phyloP scores from a whole-genome alignment of 2,113 vertebrate species.

The Phaethon lepturus region DNA sequence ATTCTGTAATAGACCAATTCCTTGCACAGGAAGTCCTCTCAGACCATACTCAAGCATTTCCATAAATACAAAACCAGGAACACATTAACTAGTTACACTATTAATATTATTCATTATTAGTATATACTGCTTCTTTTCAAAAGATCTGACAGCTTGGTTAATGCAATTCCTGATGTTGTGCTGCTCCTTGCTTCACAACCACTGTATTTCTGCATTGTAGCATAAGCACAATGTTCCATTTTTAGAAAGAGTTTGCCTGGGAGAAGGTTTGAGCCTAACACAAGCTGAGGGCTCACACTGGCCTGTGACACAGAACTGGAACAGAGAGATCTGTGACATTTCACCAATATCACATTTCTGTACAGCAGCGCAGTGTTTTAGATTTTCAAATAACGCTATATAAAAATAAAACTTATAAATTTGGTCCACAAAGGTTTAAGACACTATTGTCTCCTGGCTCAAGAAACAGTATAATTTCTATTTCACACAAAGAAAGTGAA shows the following conservation, averaged over 20 bases:
- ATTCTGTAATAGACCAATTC: background rate
- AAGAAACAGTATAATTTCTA: background rate
- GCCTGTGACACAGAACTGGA: background rate
- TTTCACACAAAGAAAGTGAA: background rate
- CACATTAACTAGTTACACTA: background rate
- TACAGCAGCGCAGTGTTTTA: background rate
- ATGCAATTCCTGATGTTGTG: conserved; percentile 7
- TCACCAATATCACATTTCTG: background rate
- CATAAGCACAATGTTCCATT: conserved; percentile 36
- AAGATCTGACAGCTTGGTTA: background rate
- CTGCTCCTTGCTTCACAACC: conserved; percentile 4
- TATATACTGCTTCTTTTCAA: background rate
- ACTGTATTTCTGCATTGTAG: background rate
- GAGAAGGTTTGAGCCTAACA: conserved; percentile 66
- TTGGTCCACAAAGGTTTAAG: background rate
- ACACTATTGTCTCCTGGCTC: background rate
- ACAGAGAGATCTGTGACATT: background rate
- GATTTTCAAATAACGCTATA: background rate
- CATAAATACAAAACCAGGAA: background rate
- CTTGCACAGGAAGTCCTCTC: background rate
- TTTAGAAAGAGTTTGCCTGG: conserved; percentile 55
- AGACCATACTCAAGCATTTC: background rate
- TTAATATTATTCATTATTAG: background rate
- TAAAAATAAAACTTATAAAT: background rate
- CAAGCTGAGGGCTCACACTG: conserved; percentile 25